Evolutionary conservation across 2,888 invertebrate genomes (phyloP).

Genomic region (Cerceris rybyensis): DNA sequence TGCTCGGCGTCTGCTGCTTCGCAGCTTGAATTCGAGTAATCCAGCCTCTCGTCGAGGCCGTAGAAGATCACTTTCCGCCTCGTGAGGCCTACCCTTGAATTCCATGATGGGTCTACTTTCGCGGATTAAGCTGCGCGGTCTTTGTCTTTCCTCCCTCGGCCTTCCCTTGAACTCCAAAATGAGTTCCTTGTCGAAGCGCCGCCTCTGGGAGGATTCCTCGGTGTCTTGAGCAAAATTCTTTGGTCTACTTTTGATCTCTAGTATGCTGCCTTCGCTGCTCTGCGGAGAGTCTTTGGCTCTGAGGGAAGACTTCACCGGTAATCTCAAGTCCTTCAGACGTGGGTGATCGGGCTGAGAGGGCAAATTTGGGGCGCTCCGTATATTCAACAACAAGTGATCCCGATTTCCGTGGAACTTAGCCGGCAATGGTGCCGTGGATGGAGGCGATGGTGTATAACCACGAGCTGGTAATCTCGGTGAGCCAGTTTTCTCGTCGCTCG

Average conservation of each 20-base stretch:
- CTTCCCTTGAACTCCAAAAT: slow-evolving; percentile 87
- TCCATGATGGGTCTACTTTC: slow-evolving; percentile 87
- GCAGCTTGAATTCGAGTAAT: slow-evolving; percentile 84
- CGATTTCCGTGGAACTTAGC: slow-evolving; percentile 88
- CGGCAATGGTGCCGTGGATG: slow-evolving; percentile 92
- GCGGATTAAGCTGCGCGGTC: slow-evolving; percentile 78
- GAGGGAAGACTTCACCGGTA: slow-evolving; percentile 88
- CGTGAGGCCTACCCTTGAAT: slow-evolving; percentile 86
- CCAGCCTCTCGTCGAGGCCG: slow-evolving; percentile 82
- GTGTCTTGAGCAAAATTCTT: slow-evolving; percentile 80
- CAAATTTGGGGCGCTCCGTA: slow-evolving; percentile 91
- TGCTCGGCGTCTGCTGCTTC: slow-evolving; percentile 84
- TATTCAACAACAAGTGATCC: slow-evolving; percentile 86
- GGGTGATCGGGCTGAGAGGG: slow-evolving; percentile 86
- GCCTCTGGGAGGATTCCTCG: slow-evolving; percentile 83
- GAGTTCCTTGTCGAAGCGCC: slow-evolving; percentile 84
- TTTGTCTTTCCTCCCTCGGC: slow-evolving; percentile 82
- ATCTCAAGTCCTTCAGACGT: slow-evolving; percentile 88
- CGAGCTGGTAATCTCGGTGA: slow-evolving; percentile 85
- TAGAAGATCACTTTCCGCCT: slow-evolving; percentile 71
- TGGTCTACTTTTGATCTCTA: slow-evolving; percentile 84
- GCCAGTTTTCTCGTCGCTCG: slow-evolving; percentile 76
- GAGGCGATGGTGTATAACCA: slow-evolving; percentile 91
- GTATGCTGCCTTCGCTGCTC: slow-evolving; percentile 85
- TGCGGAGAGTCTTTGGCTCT: slow-evolving; percentile 86